Evolutionary conservation across 1,140 invertebrate species (phyloP).

Genomic region (Pectinophora gossypiella): DNA sequence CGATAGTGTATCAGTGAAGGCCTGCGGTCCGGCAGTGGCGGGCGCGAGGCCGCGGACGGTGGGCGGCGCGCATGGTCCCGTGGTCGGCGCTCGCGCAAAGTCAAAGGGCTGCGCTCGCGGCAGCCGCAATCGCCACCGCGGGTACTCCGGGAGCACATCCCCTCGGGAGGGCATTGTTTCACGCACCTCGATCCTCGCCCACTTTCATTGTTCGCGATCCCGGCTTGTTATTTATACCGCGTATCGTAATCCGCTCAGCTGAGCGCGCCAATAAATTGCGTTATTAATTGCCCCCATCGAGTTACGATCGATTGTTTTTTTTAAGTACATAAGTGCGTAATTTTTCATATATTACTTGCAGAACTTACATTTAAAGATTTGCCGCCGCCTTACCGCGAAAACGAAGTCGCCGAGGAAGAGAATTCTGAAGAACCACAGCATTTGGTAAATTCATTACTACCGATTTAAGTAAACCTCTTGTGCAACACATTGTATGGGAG

Average conservation of each 20-base stretch:
- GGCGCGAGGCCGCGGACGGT: slow-evolving; percentile 29
- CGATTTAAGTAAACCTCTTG: too few species aligned
- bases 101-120: slow-evolving; percentile 9
- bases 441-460: slow-evolving; percentile 21
- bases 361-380: slow-evolving; percentile 51
- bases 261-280: slow-evolving; percentile 36
- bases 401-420: slow-evolving; percentile 24
- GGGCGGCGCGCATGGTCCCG: slow-evolving; percentile 20
- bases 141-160: slow-evolving; percentile 23
- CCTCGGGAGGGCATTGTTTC: slow-evolving; percentile 25
- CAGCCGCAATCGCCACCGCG: slow-evolving; percentile 16
- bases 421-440: slow-evolving; percentile 18
- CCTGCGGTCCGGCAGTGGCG: slow-evolving; percentile 22
- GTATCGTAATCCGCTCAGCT: slow-evolving; percentile 43
- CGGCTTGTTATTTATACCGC: slow-evolving; percentile 38
- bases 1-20: slow-evolving; percentile 27
- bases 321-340: too few species aligned
- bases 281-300: slow-evolving; percentile 30
- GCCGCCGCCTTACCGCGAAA: slow-evolving; percentile 54
- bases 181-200: slow-evolving; percentile 24
- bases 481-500: too few species aligned
- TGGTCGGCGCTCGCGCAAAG: slow-evolving; percentile 9
- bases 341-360: slow-evolving; percentile 24
- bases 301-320: slow-evolving; percentile 26
- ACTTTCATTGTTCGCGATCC: slow-evolving; percentile 31